Percentiles rank a stretch among this genome's conserved stretches.
phyloP scores from a whole-genome alignment of 1,140 invertebrate species.

The Ephestia elutella region DNA sequence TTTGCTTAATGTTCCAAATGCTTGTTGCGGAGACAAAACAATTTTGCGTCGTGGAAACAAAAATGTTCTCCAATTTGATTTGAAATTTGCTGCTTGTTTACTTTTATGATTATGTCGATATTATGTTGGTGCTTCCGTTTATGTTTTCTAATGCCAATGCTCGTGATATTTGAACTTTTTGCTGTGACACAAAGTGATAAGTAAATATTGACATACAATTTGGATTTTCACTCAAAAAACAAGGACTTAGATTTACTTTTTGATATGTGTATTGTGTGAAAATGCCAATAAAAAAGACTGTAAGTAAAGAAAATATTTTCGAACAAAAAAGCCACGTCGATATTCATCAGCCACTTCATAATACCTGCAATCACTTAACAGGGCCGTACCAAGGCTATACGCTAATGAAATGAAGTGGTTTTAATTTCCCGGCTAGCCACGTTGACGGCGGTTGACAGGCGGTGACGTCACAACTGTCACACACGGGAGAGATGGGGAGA shows the following conservation, averaged over 20 bases:
- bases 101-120: neutral
- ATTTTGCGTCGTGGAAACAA: constrained; percentile 6
- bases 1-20: constrained; percentile 9
- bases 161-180: too few species aligned
- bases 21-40: constrained; percentile 11
- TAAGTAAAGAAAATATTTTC: too few species aligned
- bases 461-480: constrained; percentile 2
- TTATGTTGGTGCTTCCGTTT: neutral
- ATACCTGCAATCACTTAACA: neutral
- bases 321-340: too few species aligned
- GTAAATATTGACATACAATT: too few species aligned
- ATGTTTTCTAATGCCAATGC: neutral
- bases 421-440: constrained; percentile 4
- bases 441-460: constrained; percentile 8
- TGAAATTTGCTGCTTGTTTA: neutral
- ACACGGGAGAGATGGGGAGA: neutral
- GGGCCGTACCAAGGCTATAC: neutral
- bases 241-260: too few species aligned
- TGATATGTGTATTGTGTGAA: too few species aligned
- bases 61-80: constrained; percentile 1
- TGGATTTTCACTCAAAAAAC: too few species aligned
- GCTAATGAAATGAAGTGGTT: constrained; percentile 5
- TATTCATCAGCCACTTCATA: neutral
- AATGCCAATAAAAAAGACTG: too few species aligned
- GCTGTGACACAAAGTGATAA: too few species aligned